These are phyloP conservation scores for Habroteleia sp. DNA, from an alignment of 2,888 invertebrate species.

Conservation along the genomic window DNA sequence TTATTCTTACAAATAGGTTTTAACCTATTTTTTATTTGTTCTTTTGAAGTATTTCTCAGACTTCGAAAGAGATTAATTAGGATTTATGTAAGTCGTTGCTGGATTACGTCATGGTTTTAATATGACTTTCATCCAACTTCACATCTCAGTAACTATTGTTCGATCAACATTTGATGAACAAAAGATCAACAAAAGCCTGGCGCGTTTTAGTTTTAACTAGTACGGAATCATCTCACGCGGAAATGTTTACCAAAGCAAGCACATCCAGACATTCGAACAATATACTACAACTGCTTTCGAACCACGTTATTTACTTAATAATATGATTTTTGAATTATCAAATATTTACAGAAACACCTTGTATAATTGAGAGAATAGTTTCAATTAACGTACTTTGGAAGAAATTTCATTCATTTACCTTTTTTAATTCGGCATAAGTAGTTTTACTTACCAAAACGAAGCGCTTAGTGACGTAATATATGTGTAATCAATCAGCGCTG, in stretches of 20 bases:
- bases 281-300: background rate
- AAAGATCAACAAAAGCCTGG: conserved; percentile 9
- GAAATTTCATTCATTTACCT: too few species aligned
- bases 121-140: conserved; percentile 16
- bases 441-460: too few species aligned
- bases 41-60: too few species aligned
- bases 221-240: conserved; percentile 3
- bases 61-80: background rate
- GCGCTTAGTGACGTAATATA: too few species aligned
- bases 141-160: conserved; percentile 20
- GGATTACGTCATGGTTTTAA: conserved; percentile 15
- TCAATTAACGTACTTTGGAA: too few species aligned
- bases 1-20: too few species aligned
- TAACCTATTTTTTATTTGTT: too few species aligned
- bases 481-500: too few species aligned
- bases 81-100: background rate
- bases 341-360: conserved; percentile 1
- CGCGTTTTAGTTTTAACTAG: conserved; percentile 26
- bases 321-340: conserved; percentile 1
- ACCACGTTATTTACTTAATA: conserved; percentile 9
- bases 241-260: conserved; percentile 15
- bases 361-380: too few species aligned
- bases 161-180: conserved; percentile 14
- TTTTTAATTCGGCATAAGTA: too few species aligned
- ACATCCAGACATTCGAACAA: conserved; percentile 6